phyloP scores from a whole-genome alignment of 1,140 invertebrate genomes.

The Drosophila ficusphila region DNA sequence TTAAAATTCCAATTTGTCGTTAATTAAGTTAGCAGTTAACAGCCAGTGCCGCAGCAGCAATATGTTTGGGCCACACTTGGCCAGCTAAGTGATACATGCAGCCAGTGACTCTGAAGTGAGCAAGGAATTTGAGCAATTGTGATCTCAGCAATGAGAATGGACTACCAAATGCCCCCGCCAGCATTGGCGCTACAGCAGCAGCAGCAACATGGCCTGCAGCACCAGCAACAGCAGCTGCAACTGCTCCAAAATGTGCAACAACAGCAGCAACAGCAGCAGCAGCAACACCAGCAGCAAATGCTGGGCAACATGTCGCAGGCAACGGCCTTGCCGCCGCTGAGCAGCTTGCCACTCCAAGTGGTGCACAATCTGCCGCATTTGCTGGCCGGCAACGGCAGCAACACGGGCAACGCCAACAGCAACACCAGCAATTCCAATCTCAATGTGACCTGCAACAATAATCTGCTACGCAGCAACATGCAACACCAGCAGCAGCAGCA shows the following conservation, averaged over 20 bases:
- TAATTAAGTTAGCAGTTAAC: constrained; percentile 24
- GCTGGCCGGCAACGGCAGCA: constrained; percentile 52
- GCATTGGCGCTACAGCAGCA: constrained; percentile 72
- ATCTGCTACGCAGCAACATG: constrained; percentile 48
- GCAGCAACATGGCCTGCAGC: constrained; percentile 58
- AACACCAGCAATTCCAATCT: constrained; percentile 54
- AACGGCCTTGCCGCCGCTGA: constrained; percentile 72
- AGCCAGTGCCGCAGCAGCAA: constrained; percentile 31
- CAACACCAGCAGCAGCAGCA: constrained; percentile 58
- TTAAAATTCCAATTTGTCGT: constrained; percentile 46
- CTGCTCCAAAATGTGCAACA: constrained; percentile 58
- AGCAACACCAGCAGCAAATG: constrained; percentile 72
- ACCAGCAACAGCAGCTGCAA: constrained; percentile 69
- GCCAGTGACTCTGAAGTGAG: constrained; percentile 12
- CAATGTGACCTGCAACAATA: constrained; percentile 56
- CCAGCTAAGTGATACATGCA: constrained; percentile 22
- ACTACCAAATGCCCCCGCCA: constrained; percentile 85
- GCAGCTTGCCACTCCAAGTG: constrained; percentile 78
- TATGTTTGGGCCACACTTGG: constrained; percentile 15
- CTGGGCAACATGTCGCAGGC: constrained; percentile 72
- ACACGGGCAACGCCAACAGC: constrained; percentile 18
- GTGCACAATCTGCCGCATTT: constrained; percentile 82
- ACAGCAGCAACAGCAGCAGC: constrained; percentile 67
- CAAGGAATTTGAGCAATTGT: constrained; percentile 29
- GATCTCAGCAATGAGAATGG: constrained; percentile 84